Evolutionary conservation across 1,140 invertebrate species (phyloP).

Genomic region (Drosophila arawakana): DNA sequence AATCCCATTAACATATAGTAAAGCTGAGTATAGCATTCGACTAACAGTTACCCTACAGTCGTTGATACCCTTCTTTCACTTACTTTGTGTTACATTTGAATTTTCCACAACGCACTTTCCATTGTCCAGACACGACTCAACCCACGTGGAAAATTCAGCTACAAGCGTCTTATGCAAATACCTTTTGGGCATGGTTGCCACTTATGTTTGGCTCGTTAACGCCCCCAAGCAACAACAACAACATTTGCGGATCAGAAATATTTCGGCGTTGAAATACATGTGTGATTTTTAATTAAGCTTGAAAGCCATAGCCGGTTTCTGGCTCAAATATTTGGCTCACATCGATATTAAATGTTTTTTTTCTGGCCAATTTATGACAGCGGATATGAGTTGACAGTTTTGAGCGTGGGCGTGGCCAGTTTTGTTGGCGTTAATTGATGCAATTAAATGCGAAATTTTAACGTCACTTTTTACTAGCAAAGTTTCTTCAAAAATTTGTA

Average conservation of each 20-base stretch:
- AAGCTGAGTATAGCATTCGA: too few species aligned
- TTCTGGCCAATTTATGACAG: slow-evolving; percentile 66
- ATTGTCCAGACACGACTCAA: slow-evolving; percentile 38
- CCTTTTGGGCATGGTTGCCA: slow-evolving; percentile 47
- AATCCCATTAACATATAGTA: too few species aligned
- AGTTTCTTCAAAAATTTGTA: slow-evolving; percentile 26
- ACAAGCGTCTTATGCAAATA: slow-evolving; percentile 56
- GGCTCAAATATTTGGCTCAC: slow-evolving; percentile 55
- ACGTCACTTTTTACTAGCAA: slow-evolving; percentile 25
- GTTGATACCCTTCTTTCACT: too few species aligned
- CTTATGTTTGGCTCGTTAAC: slow-evolving; percentile 16
- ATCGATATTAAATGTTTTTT: slow-evolving; percentile 38
- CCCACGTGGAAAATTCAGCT: slow-evolving; percentile 46
- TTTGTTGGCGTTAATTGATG: slow-evolving; percentile 70
- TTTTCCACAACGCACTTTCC: slow-evolving; percentile 58
- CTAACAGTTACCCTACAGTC: too few species aligned
- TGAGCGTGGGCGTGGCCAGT: slow-evolving; percentile 62
- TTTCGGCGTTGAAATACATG: slow-evolving; percentile 21
- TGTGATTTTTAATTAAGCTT: slow-evolving; percentile 66
- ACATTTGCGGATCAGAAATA: slow-evolving; percentile 34
- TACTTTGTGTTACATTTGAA: slow-evolving; percentile 8
- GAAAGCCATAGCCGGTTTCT: slow-evolving; percentile 51
- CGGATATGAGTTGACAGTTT: slow-evolving; percentile 73
- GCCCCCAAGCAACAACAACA: slow-evolving; percentile 9
- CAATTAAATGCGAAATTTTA: slow-evolving; percentile 63